Conservation (phyloP, 2,888 invertebrate genomes). For the Cartodere bifasciata region DNA sequence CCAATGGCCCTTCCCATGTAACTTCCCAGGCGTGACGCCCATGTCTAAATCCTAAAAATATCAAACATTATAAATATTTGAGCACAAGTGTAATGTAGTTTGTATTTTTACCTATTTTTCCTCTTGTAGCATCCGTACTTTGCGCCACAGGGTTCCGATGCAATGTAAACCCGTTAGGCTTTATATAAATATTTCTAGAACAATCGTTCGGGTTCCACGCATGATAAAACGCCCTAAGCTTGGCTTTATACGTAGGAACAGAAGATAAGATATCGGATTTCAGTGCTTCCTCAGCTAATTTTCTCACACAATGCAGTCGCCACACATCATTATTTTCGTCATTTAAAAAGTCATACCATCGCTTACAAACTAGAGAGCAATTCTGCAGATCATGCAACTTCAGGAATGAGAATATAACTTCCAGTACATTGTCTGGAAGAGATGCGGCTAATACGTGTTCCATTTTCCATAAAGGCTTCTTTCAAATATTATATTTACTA, state of each 20-base stretch:
- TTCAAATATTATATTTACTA: no score
- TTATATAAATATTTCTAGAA: slow-evolving; percentile 92
- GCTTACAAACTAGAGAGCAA: slow-evolving; percentile 86
- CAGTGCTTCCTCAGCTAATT: slow-evolving; percentile 74
- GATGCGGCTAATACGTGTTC: slow-evolving; percentile 49
- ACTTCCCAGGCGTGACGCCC: slow-evolving; percentile 97
- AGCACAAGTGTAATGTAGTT: background rate
- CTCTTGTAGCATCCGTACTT: slow-evolving; percentile 90
- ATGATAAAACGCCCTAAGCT: slow-evolving; percentile 84
- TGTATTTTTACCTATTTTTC: slow-evolving; percentile 19
- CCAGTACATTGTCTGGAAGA: slow-evolving; percentile 69
- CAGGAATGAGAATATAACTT: slow-evolving; percentile 85
- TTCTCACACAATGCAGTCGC: slow-evolving; percentile 78
- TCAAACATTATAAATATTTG: background rate
- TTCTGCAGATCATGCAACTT: slow-evolving; percentile 74
- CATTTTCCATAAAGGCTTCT: slow-evolving; percentile 28
- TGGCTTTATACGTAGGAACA: slow-evolving; percentile 82
- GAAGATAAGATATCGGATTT: slow-evolving; percentile 85
- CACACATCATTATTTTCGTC: slow-evolving; percentile 95
- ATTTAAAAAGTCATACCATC: slow-evolving; percentile 80
- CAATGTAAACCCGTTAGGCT: slow-evolving; percentile 92
- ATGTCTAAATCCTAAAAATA: slow-evolving; percentile 61
- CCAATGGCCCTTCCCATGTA: slow-evolving; percentile 96
- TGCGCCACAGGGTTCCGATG: slow-evolving; percentile 98
- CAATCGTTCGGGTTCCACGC: slow-evolving; percentile 98